Conservation (phyloP, 2,888 invertebrate species). For the Phaedon cochleariae region DNA sequence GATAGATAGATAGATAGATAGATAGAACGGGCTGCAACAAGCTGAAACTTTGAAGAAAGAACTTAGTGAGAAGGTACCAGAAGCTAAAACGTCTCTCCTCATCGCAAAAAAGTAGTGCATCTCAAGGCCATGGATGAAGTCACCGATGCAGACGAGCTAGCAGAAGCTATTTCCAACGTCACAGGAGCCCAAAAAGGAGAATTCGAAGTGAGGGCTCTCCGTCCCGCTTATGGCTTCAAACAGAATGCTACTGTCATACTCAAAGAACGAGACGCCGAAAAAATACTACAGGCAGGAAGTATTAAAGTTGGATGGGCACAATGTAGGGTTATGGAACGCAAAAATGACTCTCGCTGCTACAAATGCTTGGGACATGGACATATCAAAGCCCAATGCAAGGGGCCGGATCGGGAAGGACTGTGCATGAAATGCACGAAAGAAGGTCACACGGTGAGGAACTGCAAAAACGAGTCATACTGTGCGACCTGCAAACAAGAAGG, state of each 20-base stretch:
- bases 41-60: background rate
- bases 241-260: conserved; percentile 18
- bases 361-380: conserved; percentile 1
- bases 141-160: background rate
- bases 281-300: conserved; percentile 7
- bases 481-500: background rate
- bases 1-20: no score
- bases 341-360: background rate
- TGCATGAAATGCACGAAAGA: background rate
- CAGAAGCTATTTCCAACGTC: background rate
- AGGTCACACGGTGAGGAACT: background rate
- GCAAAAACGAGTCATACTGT: background rate
- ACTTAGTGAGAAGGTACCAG: background rate
- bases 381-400: background rate
- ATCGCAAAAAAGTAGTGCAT: background rate
- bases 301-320: conserved; percentile 24
- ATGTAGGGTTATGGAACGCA: conserved; percentile 28
- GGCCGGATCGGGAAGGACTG: background rate
- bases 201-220: background rate
- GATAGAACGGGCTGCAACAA: no score
- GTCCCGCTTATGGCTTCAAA: background rate
- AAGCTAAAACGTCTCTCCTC: background rate
- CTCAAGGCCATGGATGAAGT: background rate
- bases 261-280: conserved; percentile 13
- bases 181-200: background rate